Base-by-base conservation (phyloP, 2,113 vertebrate genomes). In the Hypanus sabinus region DNA sequence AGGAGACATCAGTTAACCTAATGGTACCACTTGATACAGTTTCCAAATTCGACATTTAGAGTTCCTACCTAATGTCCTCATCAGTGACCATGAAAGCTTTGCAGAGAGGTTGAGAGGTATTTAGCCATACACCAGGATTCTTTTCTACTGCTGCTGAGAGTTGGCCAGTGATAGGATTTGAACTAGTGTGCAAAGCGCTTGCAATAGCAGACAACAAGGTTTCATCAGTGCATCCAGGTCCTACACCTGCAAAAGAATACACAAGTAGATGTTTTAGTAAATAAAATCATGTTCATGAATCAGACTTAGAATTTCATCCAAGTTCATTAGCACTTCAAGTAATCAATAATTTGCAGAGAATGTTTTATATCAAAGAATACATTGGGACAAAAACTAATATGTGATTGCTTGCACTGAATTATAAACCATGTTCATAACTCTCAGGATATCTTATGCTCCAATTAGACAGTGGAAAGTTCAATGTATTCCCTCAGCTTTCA, bases 61-160 rank as follows among this genome's bases (percentile, higher is more conserved):
- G 6, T 24, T 33, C 94, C 16, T 96, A 99, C 99, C 98, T 98
- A 95, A 99, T 99, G 95, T 99, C 99, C 94, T 99, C 99, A 24
- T 99, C 99, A 0, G 99, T 99, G 95, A 99, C 99, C 94, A 99
- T 99, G 95, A 99, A 99, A 11, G 98, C 99, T 95, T 99, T 99
- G 97, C 99, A 99, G 60, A 99, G 98, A 0, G 99, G 99, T 96
- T 99, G 99, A 0, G 98, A 95, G 0, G 99, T 99, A 96, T 99
- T 99, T 0, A 99, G 97, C 99, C 99, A 99, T 0, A 99, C 98
- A 0, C 98, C 99, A 0, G 99, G 99, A 95, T 99, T 99, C 96
- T 99, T 99, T 96, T 99, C 99, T 80, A 99, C 99, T 0, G 98
- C 99, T 0, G 99, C 99, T 0, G 99, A 99, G 33, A 99, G 97